phyloP scores from a whole-genome alignment of 2,888 invertebrate species.

The Diplolepis rosae region DNA sequence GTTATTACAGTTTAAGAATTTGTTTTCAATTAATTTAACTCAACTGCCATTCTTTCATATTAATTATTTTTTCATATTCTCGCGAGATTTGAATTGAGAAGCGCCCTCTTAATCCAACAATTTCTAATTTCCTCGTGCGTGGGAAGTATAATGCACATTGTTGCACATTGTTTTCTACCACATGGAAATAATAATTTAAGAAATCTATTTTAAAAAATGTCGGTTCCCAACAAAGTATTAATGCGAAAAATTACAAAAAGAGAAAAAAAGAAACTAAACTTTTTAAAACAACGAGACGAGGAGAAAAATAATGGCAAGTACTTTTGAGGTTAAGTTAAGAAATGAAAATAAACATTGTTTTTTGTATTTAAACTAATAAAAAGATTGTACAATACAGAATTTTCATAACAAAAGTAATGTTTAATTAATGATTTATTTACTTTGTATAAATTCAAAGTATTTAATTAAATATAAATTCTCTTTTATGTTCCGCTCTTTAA shows the following conservation, averaged over 20 bases:
- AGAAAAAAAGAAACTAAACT: constrained; percentile 81
- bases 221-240: constrained; percentile 80
- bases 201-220: constrained; percentile 26
- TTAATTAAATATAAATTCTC: neutral
- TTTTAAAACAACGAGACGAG: constrained; percentile 77
- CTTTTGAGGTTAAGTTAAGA: constrained; percentile 29
- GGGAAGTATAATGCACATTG: no score
- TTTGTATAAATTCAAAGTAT: neutral
- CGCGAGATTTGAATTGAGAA: no score
- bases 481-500: neutral
- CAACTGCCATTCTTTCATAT: no score
- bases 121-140: no score
- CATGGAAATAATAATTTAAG: neutral
- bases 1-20: no score
- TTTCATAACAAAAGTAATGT: neutral
- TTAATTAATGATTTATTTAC: neutral
- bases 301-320: constrained; percentile 64
- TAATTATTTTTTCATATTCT: no score
- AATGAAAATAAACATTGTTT: neutral
- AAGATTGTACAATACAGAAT: neutral
- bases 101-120: no score
- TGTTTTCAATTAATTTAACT: no score
- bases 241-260: constrained; percentile 86
- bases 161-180: no score
- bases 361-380: neutral